phyloP scores from a whole-genome alignment of 2,888 invertebrate genomes.

The Alloscopus bannaensis region DNA sequence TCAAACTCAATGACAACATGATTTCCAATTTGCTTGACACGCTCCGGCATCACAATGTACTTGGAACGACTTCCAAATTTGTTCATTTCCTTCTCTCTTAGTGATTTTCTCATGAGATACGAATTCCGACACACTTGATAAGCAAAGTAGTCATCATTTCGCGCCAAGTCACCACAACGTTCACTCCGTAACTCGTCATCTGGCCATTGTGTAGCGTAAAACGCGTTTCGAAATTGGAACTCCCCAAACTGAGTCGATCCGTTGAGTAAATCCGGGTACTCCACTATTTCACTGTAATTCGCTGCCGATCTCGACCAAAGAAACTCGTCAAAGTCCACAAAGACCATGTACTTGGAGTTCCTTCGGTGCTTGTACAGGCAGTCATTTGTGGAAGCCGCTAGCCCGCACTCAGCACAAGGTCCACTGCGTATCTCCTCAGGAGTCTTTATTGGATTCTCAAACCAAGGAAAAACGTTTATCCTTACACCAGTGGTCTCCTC shows the following conservation, averaged over 20 bases:
- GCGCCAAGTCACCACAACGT: neutral
- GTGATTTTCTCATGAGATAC: neutral
- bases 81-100: neutral
- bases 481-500: neutral
- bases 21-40: neutral
- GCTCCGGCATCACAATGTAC: conserved; percentile 18
- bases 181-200: neutral
- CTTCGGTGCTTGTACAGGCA: conserved; percentile 34
- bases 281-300: conserved; percentile 16
- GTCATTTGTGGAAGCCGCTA: conserved; percentile 11
- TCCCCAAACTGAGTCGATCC: neutral
- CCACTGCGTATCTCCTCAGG: neutral
- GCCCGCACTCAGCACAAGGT: conserved; percentile 11
- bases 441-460: neutral
- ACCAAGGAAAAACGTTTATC: conserved; percentile 30
- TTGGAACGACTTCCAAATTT: neutral
- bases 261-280: neutral
- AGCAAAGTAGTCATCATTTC: neutral
- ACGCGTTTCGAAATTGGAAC: conserved; percentile 30
- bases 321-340: conserved; percentile 44
- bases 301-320: neutral
- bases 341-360: conserved; percentile 24
- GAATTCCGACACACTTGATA: conserved; percentile 6
- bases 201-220: neutral
- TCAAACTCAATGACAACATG: neutral